Conservation (phyloP, 92 coral and sea anemone species). For the Parazoanthus atlanticus region DNA sequence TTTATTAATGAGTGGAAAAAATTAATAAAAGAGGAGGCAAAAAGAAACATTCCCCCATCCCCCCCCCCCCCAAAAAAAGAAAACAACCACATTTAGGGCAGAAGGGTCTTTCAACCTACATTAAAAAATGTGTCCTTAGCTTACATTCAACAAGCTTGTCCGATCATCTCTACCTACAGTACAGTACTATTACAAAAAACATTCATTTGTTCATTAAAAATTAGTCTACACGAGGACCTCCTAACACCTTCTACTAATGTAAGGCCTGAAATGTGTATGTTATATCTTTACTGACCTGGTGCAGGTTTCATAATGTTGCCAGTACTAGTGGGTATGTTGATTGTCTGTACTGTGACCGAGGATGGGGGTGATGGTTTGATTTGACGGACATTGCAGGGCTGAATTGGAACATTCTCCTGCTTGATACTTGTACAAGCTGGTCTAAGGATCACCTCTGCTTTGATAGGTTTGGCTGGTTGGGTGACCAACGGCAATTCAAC, state of each 20-base stretch:
- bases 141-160: no score
- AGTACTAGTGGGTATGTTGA: constrained; percentile 36
- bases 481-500: constrained; percentile 53
- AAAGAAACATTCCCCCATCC: no score
- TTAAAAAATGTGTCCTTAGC: no score
- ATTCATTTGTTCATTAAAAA: constrained; percentile 37
- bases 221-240: constrained; percentile 32
- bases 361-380: constrained; percentile 61
- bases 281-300: constrained; percentile 37
- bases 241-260: no score
- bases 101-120: no score
- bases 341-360: constrained; percentile 44
- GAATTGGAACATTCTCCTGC: constrained; percentile 66
- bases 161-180: no score
- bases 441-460: constrained; percentile 69
- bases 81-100: no score
- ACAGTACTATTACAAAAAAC: no score
- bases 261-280: no score
- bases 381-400: constrained; percentile 76
- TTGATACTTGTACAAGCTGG: constrained; percentile 62
- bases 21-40: no score
- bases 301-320: constrained; percentile 36
- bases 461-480: constrained; percentile 50
- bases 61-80: no score
- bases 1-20: no score